A percentile compares a stretch with the other conserved stretches of the same genome.
Evolutionary conservation across 2,888 invertebrate genomes (phyloP).

Genomic region (Clivina fossor): DNA sequence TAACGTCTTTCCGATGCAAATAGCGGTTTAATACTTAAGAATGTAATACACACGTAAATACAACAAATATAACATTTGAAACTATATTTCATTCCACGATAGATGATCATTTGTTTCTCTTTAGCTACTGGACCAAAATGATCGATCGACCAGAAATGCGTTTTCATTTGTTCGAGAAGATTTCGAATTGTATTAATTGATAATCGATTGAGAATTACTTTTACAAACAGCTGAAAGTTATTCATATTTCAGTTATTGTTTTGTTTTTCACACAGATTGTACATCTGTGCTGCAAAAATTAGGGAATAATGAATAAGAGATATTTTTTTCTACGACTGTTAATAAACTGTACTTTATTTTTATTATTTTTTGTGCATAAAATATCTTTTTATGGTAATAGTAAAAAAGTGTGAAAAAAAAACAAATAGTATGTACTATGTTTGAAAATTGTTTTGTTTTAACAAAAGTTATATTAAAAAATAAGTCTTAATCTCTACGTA

Average conservation of each 20-base stretch:
- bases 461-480: too few relatives aligned
- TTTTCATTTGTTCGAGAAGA: slow-evolving; percentile 21
- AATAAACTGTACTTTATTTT: too few relatives aligned
- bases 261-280: neutral
- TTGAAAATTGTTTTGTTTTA: too few relatives aligned
- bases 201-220: slow-evolving; percentile 17
- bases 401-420: too few relatives aligned
- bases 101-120: slow-evolving; percentile 13
- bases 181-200: slow-evolving; percentile 9
- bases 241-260: neutral
- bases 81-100: slow-evolving; percentile 8
- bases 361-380: too few relatives aligned
- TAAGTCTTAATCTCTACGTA: too few relatives aligned
- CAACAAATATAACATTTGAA: slow-evolving; percentile 13
- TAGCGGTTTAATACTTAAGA: too few relatives aligned
- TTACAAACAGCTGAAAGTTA: slow-evolving; percentile 21
- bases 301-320: too few relatives aligned
- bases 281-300: too few relatives aligned
- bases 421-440: too few relatives aligned
- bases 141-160: slow-evolving; percentile 22
- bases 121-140: slow-evolving; percentile 17
- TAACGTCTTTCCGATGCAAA: slow-evolving; percentile 11
- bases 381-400: too few relatives aligned
- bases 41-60: slow-evolving; percentile 13
- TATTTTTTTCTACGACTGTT: too few relatives aligned